These are phyloP conservation scores for Ephestia elutella DNA, from an alignment of 1,140 invertebrate genomes.

Conservation along the genomic window DNA sequence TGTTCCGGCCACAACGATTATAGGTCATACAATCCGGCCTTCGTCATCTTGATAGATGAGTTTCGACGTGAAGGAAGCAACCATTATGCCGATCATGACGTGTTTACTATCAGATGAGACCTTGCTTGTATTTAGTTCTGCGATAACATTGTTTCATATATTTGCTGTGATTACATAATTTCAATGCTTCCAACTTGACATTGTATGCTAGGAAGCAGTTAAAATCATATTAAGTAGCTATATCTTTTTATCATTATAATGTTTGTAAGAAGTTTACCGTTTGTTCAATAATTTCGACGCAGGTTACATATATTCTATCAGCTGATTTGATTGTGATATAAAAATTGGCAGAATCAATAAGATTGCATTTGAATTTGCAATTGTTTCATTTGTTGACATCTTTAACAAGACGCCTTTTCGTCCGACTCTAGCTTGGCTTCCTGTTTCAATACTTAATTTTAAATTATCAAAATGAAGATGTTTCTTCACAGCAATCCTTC, in stretches of 20 bases:
- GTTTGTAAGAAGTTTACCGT: not conserved
- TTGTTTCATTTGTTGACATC: too few relatives aligned
- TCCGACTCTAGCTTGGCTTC: too few relatives aligned
- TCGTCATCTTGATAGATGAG: slow-evolving; percentile 1
- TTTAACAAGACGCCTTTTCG: too few relatives aligned
- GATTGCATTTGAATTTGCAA: too few relatives aligned
- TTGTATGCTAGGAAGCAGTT: not conserved
- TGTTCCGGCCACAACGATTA: not conserved
- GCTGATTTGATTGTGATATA: too few relatives aligned
- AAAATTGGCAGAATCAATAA: too few relatives aligned
- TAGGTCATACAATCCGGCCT: not conserved
- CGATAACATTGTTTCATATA: slow-evolving; percentile 16
- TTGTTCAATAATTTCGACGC: too few relatives aligned
- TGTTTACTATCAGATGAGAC: slow-evolving; percentile 8
- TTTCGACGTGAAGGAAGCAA: slow-evolving; percentile 3
- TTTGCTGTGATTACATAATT: slow-evolving; percentile 9
- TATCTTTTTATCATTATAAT: slow-evolving; percentile 3
- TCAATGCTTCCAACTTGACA: not conserved
- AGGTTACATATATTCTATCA: too few relatives aligned
- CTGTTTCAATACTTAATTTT: too few relatives aligned
- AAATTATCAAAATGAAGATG: too few relatives aligned
- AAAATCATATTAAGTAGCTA: not conserved
- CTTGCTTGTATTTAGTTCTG: slow-evolving; percentile 13
- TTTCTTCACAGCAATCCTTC: too few relatives aligned
- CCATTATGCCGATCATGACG: not conserved